Percentiles rank a stretch among this genome's conserved stretches.
Evolutionary conservation across 2,797 vertebrate species (phyloP).

Genomic region (Gymnothorax reevesii): DNA sequence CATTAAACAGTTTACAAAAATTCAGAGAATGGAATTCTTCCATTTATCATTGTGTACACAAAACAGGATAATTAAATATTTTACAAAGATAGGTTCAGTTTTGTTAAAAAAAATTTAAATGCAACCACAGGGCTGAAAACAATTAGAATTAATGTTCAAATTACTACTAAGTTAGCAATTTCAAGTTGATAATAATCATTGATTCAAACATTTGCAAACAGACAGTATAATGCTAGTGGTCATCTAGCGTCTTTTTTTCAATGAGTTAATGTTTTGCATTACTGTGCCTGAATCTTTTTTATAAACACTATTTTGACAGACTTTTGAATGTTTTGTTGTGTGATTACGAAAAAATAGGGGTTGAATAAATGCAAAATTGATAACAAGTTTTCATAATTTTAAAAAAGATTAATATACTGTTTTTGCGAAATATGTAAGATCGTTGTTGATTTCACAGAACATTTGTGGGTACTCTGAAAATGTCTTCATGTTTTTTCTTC

Average conservation of each 20-base stretch:
- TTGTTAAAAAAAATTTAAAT: too few relatives aligned
- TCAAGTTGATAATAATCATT: too few relatives aligned
- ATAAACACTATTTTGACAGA: not conserved
- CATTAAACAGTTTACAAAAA: too few relatives aligned
- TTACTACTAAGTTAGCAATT: too few relatives aligned
- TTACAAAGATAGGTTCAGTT: not conserved
- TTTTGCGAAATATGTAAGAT: not conserved
- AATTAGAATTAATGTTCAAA: too few relatives aligned
- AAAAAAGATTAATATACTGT: not conserved
- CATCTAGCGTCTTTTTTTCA: not conserved
- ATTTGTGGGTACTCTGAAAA: not conserved
- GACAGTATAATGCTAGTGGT: not conserved
- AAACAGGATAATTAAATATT: not conserved
- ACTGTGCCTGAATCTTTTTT: not conserved
- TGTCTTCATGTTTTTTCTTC: slow-evolving; percentile 31
- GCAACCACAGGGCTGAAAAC: too few relatives aligned
- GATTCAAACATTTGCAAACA: too few relatives aligned
- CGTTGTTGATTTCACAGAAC: not conserved
- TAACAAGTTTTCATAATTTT: not conserved
- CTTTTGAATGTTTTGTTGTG: not conserved
- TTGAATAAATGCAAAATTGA: not conserved
- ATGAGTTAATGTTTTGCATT: not conserved
- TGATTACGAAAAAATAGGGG: not conserved
- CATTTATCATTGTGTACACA: not conserved
- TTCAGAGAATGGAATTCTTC: too few relatives aligned